A percentile compares a stretch with the other conserved stretches of the same genome.
Conservation (phyloP, 2,888 invertebrate genomes). For the Ferrisia virgata region DNA sequence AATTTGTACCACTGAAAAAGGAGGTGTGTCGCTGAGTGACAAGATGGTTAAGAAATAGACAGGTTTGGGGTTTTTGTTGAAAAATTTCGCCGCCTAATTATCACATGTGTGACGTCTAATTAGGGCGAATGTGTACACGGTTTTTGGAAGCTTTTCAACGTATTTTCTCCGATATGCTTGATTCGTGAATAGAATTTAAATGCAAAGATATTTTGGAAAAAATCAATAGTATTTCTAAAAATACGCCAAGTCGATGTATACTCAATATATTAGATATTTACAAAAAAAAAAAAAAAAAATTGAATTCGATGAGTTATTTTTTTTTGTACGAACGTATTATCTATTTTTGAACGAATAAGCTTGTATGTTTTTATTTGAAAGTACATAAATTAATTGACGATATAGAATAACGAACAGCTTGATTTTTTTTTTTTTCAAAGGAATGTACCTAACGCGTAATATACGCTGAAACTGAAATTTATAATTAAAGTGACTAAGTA, state of each 20-base stretch:
- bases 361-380: not conserved
- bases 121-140: not conserved
- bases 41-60: conserved; percentile 18
- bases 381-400: not conserved
- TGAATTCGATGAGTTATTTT: not conserved
- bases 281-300: not conserved
- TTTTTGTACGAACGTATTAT: not conserved
- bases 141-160: not conserved
- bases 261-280: not conserved
- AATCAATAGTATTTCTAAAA: not conserved
- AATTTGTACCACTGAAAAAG: not conserved
- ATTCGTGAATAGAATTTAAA: not conserved
- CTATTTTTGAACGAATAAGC: not conserved
- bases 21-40: conserved; percentile 8
- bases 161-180: not conserved
- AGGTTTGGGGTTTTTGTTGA: not conserved
- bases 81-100: conserved; percentile 25
- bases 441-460: not conserved
- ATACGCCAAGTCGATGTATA: too few relatives aligned
- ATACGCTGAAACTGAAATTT: not conserved
- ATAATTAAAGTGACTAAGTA: not conserved
- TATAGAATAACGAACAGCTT: not conserved
- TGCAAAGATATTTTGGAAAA: not conserved
- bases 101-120: not conserved
- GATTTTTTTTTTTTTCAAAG: not conserved